These are phyloP conservation scores for Salvator merianae DNA, from an alignment of 2,113 vertebrate species.

Conservation along the genomic window DNA sequence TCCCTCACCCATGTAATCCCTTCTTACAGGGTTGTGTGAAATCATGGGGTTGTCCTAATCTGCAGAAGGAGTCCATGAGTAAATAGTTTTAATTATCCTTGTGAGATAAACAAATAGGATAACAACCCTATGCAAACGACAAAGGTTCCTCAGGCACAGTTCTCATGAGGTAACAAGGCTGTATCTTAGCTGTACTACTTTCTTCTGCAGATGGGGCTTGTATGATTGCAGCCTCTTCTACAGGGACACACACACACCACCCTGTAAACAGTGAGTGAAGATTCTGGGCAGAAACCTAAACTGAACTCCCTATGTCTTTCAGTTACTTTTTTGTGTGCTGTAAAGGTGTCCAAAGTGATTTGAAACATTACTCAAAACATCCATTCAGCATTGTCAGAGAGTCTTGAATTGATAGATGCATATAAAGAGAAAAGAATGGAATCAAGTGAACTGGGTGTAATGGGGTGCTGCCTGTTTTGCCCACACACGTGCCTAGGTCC, in stretches of 20 bases:
- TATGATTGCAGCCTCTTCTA: neutral
- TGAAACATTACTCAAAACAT: no score
- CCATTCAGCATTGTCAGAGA: no score
- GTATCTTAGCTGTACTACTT: neutral
- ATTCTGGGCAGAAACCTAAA: neutral
- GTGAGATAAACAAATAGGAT: conserved; percentile 1
- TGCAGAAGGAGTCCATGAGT: neutral
- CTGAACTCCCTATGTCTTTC: neutral
- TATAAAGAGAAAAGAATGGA: no score
- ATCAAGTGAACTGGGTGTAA: no score
- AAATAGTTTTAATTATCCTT: neutral
- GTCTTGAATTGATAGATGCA: no score
- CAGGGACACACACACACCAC: neutral
- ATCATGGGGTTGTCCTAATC: conserved; percentile 7
- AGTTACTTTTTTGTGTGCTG: neutral
- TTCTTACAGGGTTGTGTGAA: conserved; percentile 12
- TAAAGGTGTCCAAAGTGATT: no score
- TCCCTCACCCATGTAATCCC: neutral
- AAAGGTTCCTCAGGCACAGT: neutral
- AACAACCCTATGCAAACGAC: neutral
- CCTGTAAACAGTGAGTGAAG: neutral
- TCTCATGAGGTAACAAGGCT: neutral
- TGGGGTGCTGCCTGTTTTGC: no score
- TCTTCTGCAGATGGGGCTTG: neutral
- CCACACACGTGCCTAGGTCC: no score